A percentile compares a stretch with the other conserved stretches of the same genome.
Evolutionary conservation across 2,113 vertebrate genomes (phyloP).

Genomic region (Copsychus sechellarum): DNA sequence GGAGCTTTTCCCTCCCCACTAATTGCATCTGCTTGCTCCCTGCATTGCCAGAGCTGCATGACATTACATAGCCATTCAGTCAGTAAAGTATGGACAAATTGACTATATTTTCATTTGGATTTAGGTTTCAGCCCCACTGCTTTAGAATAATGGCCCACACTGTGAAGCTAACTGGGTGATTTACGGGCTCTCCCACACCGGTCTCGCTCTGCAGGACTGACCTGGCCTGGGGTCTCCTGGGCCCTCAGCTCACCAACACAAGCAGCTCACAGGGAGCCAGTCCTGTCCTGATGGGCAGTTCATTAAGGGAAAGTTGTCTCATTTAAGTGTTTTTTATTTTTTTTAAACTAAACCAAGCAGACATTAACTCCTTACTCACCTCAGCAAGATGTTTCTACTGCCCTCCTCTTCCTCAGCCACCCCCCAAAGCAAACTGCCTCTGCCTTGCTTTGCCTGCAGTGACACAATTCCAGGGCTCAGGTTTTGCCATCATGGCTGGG

Average conservation of each 20-base stretch:
- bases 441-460: not conserved
- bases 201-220: conserved; percentile 16
- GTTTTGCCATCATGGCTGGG: not conserved
- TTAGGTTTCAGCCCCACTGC: conserved; percentile 73
- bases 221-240: conserved; percentile 51
- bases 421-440: not conserved
- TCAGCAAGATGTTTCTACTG: not conserved
- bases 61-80: conserved; percentile 70
- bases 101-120: conserved; percentile 61
- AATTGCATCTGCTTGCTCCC: not conserved
- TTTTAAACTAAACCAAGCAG: conserved; percentile 1
- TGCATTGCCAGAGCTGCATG: not conserved
- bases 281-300: conserved; percentile 2
- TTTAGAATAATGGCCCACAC: conserved; percentile 73
- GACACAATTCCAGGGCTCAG: not conserved
- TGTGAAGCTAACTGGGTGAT: conserved; percentile 64
- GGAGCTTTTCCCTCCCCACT: not conserved
- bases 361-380: conserved; percentile 4
- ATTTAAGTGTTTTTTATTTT: not conserved
- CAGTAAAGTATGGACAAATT: conserved; percentile 75
- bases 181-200: conserved; percentile 40
- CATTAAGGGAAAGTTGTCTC: conserved; percentile 65
- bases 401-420: not conserved
- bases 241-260: not conserved
- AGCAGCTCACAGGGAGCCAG: conserved; percentile 7